Base-by-base conservation (phyloP, 2,888 invertebrate genomes). In the Mystacides longicornis region DNA sequence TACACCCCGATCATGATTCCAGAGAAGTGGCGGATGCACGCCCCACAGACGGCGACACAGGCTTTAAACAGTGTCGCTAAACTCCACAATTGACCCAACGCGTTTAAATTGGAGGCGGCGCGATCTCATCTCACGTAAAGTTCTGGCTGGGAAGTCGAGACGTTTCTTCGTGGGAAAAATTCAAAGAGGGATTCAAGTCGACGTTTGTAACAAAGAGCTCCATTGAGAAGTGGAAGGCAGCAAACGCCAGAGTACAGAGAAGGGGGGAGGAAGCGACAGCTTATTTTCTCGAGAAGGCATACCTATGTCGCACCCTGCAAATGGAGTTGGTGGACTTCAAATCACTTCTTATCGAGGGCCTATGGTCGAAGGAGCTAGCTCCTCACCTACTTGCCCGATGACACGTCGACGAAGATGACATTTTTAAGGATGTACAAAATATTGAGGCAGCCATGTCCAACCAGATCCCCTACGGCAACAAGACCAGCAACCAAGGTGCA, bases 71-170 rank as follows among this genome's bases (percentile, higher is more conserved):
- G 43, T n/a, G 16, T 5, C 14, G 43, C 11, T 14, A 5, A 43
- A 11, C 14, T 43, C 7, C 9, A 43, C 16, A 11, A 18, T 16
- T 43, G 43, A 16, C 43, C 43, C 16, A 16, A 43, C 4, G 4
- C 14, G 16, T 43, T 43, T 43, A 43, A 43, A 43, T 16, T 43
- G 43, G 43, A 43, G 43, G 43, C 43, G 43, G 43, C 43, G 14
- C 14, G 18, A 43, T 11, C 18, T 7, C 43, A 18, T n/a, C 43
- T 43, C 5, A 16, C 14, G 43, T 16, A 43, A 43, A 11, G 43
- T 43, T 43, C 16, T 43, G 43, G 43, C 16, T 43, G 18, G 9
- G 43, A 5, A 16, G 16, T 43, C 43, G 43, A 18, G 16, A 5
- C 43, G 7, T 43, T 43, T 16, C 16, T 5, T 16, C 43, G 43